Percentiles rank a stretch among this genome's conserved stretches.
Conservation (phyloP, 2,888 invertebrate species). For the Acanthopleura granulata region DNA sequence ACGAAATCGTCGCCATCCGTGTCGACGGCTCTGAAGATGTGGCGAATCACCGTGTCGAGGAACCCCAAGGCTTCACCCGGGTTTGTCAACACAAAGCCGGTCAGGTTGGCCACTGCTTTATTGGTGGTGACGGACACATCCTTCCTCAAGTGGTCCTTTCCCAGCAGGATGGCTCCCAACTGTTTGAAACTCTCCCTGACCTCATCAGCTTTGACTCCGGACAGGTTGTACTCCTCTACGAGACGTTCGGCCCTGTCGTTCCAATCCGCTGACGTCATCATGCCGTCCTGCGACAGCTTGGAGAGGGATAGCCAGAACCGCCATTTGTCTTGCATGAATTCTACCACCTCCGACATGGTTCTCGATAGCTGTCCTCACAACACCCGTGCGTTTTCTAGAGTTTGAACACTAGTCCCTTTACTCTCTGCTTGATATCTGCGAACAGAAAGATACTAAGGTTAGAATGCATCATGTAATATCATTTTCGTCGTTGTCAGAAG, state of each 20-base stretch:
- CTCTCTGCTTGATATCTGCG: too few relatives aligned
- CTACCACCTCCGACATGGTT: background rate
- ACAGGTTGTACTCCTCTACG: background rate
- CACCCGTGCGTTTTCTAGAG: too few relatives aligned
- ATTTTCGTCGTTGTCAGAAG: too few relatives aligned
- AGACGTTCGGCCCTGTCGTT: background rate
- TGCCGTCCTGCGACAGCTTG: background rate
- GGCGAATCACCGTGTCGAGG: background rate
- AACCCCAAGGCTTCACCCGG: background rate
- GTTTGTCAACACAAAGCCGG: background rate
- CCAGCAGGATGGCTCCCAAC: background rate
- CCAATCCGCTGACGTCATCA: background rate
- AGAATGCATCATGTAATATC: too few relatives aligned
- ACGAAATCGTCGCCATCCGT: background rate
- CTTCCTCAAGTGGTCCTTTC: background rate
- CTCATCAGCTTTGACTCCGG: background rate
- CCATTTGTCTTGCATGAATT: conserved; percentile 17
- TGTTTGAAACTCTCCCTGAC: background rate
- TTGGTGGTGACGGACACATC: background rate
- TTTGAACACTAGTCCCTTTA: too few relatives aligned
- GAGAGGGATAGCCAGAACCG: background rate
- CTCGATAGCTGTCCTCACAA: too few relatives aligned
- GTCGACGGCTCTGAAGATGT: background rate
- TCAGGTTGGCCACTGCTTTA: background rate
- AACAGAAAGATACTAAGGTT: too few relatives aligned